Conservation (phyloP, 2,888 invertebrate genomes). For the Caenorhabditis sp. region DNA sequence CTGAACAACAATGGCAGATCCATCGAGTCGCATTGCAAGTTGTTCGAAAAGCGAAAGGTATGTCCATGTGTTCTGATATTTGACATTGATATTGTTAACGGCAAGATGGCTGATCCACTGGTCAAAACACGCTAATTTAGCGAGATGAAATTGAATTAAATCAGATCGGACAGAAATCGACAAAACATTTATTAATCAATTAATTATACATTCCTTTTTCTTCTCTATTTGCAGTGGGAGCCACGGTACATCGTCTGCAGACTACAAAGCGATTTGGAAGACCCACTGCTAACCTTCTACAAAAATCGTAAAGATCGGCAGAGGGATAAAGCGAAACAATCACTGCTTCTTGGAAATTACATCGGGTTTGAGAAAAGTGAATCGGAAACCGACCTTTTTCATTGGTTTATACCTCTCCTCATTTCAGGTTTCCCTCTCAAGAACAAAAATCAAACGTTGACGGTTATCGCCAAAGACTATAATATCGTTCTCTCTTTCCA, state of each 20-base stretch:
- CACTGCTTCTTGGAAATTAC: slow-evolving; percentile 55
- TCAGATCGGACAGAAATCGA: no score
- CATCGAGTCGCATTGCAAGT: slow-evolving; percentile 62
- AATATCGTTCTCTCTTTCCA: slow-evolving; percentile 60
- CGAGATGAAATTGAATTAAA: no score
- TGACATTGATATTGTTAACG: neutral
- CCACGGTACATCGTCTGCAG: slow-evolving; percentile 60
- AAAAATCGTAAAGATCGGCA: slow-evolving; percentile 61
- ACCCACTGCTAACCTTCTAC: slow-evolving; percentile 56
- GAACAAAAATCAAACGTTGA: slow-evolving; percentile 55
- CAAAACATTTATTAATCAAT: no score
- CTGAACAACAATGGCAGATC: slow-evolving; percentile 64
- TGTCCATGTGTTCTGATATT: slow-evolving; percentile 15
- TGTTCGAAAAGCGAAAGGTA: slow-evolving; percentile 59
- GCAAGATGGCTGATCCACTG: neutral
- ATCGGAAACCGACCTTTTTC: neutral
- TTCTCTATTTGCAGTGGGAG: slow-evolving; percentile 58
- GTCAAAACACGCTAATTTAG: slow-evolving; percentile 16
- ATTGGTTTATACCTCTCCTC: no score
- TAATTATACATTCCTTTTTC: neutral
- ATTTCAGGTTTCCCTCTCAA: slow-evolving; percentile 57
- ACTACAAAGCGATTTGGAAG: slow-evolving; percentile 55
- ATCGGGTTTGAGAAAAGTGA: slow-evolving; percentile 64
- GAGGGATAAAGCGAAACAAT: slow-evolving; percentile 55
- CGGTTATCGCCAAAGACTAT: slow-evolving; percentile 56